A percentile compares a stretch with the other conserved stretches of the same genome.
Conservation (phyloP, 2,888 invertebrate species). For the Drosophila monieri region DNA sequence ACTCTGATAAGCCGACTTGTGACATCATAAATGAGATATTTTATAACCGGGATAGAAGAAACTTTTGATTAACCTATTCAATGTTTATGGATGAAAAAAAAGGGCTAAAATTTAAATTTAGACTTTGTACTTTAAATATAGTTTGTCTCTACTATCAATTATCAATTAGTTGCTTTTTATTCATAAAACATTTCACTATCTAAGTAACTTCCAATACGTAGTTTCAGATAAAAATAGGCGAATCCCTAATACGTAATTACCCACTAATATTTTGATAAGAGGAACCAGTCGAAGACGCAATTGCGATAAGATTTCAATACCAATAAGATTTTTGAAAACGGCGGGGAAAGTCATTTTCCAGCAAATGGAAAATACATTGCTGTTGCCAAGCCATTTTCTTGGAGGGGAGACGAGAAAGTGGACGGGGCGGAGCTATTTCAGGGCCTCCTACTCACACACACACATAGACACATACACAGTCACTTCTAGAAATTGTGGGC, state of each 20-base stretch:
- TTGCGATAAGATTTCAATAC: slow-evolving; percentile 9
- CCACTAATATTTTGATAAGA: neutral
- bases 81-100: too few species aligned
- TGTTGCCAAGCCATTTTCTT: slow-evolving; percentile 31
- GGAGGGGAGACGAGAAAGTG: neutral
- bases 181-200: slow-evolving; percentile 21
- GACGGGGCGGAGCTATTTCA: slow-evolving; percentile 47
- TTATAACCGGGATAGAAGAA: too few species aligned
- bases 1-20: neutral
- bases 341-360: slow-evolving; percentile 9
- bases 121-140: too few species aligned
- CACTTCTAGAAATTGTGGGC: slow-evolving; percentile 57
- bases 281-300: neutral
- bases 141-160: too few species aligned
- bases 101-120: too few species aligned
- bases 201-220: slow-evolving; percentile 2
- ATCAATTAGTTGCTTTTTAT: too few species aligned
- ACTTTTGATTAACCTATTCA: too few species aligned
- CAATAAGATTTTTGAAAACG: neutral
- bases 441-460: slow-evolving; percentile 16
- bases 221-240: neutral
- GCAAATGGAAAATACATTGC: slow-evolving; percentile 18
- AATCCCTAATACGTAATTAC: neutral
- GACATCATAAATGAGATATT: neutral
- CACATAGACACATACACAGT: slow-evolving; percentile 17